Conservation (phyloP, 2,888 invertebrate genomes). For the Melikaiella ostensackeni region DNA sequence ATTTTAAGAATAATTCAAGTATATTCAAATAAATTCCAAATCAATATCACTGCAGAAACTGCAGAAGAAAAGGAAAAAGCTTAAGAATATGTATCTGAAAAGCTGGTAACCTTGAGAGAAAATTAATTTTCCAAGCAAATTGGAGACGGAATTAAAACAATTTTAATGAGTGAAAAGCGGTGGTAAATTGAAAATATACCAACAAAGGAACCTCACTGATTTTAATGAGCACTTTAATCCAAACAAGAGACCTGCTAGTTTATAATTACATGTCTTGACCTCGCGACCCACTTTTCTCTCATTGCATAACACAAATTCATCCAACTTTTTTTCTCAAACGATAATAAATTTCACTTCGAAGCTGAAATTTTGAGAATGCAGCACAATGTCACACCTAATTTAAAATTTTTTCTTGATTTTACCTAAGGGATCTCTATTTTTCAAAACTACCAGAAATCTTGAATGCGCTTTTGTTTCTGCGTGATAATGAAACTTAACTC, state of each 20-base stretch:
- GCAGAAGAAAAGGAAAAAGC: neutral
- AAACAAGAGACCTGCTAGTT: slow-evolving; percentile 26
- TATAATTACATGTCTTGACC: slow-evolving; percentile 31
- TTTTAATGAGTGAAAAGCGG: slow-evolving; percentile 12
- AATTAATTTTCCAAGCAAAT: neutral
- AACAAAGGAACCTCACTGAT: slow-evolving; percentile 18
- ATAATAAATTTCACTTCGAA: neutral
- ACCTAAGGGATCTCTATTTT: too few relatives aligned
- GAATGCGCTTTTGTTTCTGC: too few relatives aligned
- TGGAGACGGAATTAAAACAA: neutral
- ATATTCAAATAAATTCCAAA: too few relatives aligned
- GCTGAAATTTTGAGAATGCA: neutral
- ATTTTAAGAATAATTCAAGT: too few relatives aligned
- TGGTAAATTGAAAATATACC: neutral
- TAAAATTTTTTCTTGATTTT: too few relatives aligned
- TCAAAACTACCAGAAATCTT: too few relatives aligned
- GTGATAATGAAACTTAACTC: too few relatives aligned
- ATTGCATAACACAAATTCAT: neutral
- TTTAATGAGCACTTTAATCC: slow-evolving; percentile 34
- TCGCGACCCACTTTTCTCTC: slow-evolving; percentile 14
- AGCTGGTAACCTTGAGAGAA: neutral
- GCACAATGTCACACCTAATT: too few relatives aligned
- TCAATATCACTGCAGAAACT: too few relatives aligned
- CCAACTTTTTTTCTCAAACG: slow-evolving; percentile 2
- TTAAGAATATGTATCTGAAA: neutral